Base-by-base conservation (phyloP, 2,797 vertebrate species). In the Crypturellus tataupa region DNA sequence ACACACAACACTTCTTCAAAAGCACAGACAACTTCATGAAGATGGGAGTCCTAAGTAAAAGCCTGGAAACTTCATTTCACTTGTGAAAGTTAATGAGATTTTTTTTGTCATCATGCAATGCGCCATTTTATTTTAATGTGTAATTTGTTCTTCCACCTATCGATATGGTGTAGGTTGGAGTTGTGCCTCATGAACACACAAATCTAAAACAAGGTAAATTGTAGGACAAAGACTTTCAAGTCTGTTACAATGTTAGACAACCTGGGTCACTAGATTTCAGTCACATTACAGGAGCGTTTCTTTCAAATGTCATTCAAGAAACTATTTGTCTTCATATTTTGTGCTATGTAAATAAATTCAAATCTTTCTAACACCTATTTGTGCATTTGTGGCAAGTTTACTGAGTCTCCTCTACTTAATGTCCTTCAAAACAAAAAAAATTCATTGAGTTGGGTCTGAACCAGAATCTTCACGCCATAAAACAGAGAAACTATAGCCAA, bases 141-240 rank as follows among this genome's bases (percentile, higher is more conserved):
- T 6, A 1, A 56, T n/a, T 24, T 72, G 5, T 16, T 75, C 10
- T 8, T 69, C 84, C 17, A 40, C 10, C 63, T 55, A n/a, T 20
- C 24, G 11, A 11, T 17, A 17, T 5, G 3, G 11, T 16, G 21
- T 0, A 35, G 51, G 12, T 31, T 42, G 9, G 15, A 76, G 37
- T 8, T 73, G 12, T 13, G 56, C 17, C 37, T 33, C 33, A 84
- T 2, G 35, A 40, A 69, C 49, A 33, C 1, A 2, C 18, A 53
- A 27, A 9, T 27, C 44, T 33, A 69, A 87, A 53, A 20, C 68
- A 55, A 31, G 27, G 11, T 25, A 81, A 87, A 69, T 29, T 15
- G 11, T 0, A 0, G 8, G 9, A 33, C 16, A 58, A 73, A 51
- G 37, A 49, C 21, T 12, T 76, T 44, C 59, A 65, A 42, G 11